Conservation (phyloP, 2,888 invertebrate genomes). For the Pristionchus arcanus region DNA sequence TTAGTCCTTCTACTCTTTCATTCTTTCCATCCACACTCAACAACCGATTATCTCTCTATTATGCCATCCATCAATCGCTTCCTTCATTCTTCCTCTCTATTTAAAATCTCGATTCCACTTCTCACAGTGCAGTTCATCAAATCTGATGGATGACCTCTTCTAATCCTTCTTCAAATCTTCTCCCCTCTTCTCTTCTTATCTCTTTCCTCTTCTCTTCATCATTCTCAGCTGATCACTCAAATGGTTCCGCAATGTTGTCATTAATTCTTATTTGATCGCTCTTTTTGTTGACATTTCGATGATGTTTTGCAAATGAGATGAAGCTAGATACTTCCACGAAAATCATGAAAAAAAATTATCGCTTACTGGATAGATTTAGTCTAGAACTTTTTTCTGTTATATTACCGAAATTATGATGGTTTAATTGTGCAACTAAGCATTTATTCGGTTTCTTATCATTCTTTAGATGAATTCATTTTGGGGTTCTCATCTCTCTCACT, state of each 20-base stretch:
- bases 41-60: slow-evolving; percentile 17
- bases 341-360: not conserved
- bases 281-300: not conserved
- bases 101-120: not conserved
- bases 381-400: not conserved
- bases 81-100: slow-evolving; percentile 8
- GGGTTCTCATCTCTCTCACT: not conserved
- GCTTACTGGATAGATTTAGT: not conserved
- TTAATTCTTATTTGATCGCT: not conserved
- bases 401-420: not conserved
- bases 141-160: not conserved
- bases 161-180: slow-evolving; percentile 13
- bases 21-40: slow-evolving; percentile 17
- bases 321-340: not conserved
- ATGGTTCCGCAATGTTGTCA: not conserved
- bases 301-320: not conserved
- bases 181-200: slow-evolving; percentile 22
- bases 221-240: slow-evolving; percentile 18
- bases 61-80: too few relatives aligned
- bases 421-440: not conserved
- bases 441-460: not conserved
- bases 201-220: not conserved
- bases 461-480: not conserved
- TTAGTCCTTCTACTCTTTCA: not conserved
- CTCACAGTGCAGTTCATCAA: not conserved